Base-by-base conservation (phyloP, 2,113 vertebrate genomes). In the Elaphurus davidianus region DNA sequence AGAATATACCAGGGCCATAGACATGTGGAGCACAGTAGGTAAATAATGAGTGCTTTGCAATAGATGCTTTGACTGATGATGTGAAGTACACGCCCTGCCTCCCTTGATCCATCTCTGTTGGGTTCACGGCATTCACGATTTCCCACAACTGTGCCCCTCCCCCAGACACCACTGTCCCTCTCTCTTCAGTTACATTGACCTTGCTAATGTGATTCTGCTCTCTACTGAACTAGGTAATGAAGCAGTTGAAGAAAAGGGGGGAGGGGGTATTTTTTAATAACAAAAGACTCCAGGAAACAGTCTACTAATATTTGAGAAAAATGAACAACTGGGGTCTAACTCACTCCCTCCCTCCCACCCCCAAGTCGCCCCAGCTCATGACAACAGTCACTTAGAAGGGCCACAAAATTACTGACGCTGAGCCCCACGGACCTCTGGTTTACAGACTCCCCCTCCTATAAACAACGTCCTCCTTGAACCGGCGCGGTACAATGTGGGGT, bases 401-500 rank as follows among this genome's bases (percentile, higher is more conserved):
- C 81, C 81, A 79, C 89, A 93, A n/a, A 87, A 96, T 87, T 67
- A 60, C 95, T 96, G 57, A 83, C 21, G 8, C n/a, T 27, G 40
- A 96, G 40, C 85, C 17, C 0, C 16, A 3, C 36, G 17, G 83
- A 71, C 52, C 86, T 91, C 90, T 54, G 52, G n/a, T 91, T 92
- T 40, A 40, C 30, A 57, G 19, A 50, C 12, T 62, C 64, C 30
- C 33, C 57, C 64, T 67, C 57, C 76, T 33, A 52, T 82, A 90
- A 92, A 79, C 84, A 97, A 52, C 81, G 82, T 94, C 88, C 85
- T 94, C 74, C 95, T 83, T 87, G 85, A 97, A 57, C 67, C 36
- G 19, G 62, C 1, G 27, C 96, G 97, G 57, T 94, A 71, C 76
- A 54, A 33, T 45, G 30, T 85, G 79, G 55, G 88, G 81, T 81